Percentiles rank a stretch among this genome's conserved stretches.
Conservation (phyloP, 2,113 vertebrate species). For the Ageneiosus marmoratus region DNA sequence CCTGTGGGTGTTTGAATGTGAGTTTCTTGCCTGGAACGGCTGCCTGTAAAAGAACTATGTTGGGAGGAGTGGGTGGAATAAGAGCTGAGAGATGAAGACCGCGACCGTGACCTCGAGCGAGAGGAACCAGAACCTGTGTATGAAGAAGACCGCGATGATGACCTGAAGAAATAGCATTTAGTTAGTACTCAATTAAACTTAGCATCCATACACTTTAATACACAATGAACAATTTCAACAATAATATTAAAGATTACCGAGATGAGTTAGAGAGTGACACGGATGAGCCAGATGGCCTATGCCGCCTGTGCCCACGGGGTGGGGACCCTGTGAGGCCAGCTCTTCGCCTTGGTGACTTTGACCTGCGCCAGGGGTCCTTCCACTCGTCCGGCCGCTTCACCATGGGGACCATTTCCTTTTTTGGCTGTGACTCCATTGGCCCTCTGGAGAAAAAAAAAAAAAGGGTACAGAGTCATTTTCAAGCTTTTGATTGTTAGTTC, state of each 20-base stretch:
- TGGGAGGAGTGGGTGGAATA: conserved; percentile 94
- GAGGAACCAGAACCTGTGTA: conserved; percentile 93
- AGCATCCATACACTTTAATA: neutral
- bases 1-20: neutral
- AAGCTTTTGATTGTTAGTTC: neutral
- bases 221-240: neutral
- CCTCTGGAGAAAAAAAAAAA: conserved; percentile 55
- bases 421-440: conserved; percentile 75
- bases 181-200: neutral
- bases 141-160: conserved; percentile 90
- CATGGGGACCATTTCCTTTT: conserved; percentile 80
- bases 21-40: conserved; percentile 83
- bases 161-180: conserved; percentile 70
- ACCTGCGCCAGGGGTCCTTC: conserved; percentile 98
- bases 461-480: neutral
- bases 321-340: conserved; percentile 80
- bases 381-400: conserved; percentile 91
- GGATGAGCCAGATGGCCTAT: conserved; percentile 87
- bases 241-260: conserved; percentile 73
- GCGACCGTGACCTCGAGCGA: conserved; percentile 71
- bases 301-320: conserved; percentile 81
- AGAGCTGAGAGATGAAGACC: conserved; percentile 92
- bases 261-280: conserved; percentile 92
- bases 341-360: conserved; percentile 95
- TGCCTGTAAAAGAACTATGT: conserved; percentile 93